Percentiles rank a stretch among this genome's conserved stretches.
Conservation (phyloP, 2,888 invertebrate genomes). For the Ophioninae sp. region DNA sequence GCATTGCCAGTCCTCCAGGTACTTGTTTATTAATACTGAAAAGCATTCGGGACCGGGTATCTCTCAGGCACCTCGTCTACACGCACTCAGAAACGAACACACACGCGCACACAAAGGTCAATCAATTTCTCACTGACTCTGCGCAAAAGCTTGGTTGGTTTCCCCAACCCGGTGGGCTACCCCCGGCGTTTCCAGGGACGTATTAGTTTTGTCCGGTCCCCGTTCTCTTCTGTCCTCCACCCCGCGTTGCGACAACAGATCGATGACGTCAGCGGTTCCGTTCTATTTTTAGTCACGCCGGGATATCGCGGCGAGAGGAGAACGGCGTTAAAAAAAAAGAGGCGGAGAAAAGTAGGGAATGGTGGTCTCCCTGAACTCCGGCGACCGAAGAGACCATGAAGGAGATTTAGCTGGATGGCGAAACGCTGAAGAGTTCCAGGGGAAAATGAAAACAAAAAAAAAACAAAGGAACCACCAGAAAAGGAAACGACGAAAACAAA, state of each 20-base stretch:
- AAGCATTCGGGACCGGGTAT: conserved; percentile 48
- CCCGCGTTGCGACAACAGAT: conserved; percentile 65
- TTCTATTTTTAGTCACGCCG: conserved; percentile 71
- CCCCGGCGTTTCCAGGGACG: conserved; percentile 55
- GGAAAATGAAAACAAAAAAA: conserved; percentile 2
- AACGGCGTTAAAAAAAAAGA: conserved; percentile 17
- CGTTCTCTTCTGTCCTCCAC: conserved; percentile 25
- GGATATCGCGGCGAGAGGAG: conserved; percentile 35
- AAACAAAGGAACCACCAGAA: neutral
- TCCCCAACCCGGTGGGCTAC: conserved; percentile 59
- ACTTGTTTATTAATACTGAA: conserved; percentile 60
- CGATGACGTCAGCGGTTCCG: conserved; percentile 73
- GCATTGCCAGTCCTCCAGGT: neutral
- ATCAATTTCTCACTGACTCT: conserved; percentile 62
- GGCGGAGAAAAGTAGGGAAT: conserved; percentile 28
- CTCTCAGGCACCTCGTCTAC: neutral
- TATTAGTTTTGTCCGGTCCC: conserved; percentile 66
- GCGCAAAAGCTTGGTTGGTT: conserved; percentile 52
- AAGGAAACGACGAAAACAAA: neutral
- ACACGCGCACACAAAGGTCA: conserved; percentile 56
- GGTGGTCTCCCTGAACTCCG: conserved; percentile 9
- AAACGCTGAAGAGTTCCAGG: conserved; percentile 4
- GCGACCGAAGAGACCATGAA: conserved; percentile 13
- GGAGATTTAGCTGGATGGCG: conserved; percentile 33
- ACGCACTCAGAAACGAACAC: conserved; percentile 26